Base-by-base conservation (phyloP, 2,113 vertebrate species). In the Lutjanus erythropterus region DNA sequence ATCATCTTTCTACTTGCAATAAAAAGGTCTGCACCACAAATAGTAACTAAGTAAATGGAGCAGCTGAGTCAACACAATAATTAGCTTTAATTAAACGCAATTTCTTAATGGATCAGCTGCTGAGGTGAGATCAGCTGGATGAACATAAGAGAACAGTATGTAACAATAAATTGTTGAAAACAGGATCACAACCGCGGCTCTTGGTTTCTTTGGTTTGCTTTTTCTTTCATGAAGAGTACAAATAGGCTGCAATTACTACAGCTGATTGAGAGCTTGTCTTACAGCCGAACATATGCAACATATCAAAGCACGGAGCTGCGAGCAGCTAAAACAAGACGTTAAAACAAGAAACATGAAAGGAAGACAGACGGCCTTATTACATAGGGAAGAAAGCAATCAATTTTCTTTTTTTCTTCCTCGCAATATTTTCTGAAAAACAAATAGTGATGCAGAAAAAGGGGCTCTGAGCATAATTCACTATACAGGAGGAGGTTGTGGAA, bases 51-150 rank as follows among this genome's bases (percentile, higher is more conserved):
- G 41, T 60, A 50, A 50, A 15, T 31, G 46, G 0, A 25, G 56
- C 46, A 6, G 33, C 31, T 9, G 41, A 68, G 29, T 55, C 68
- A 73, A 15, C 70, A 47, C 49, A 18, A 33, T 21, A 56, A 68
- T 64, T 78, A 58, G 1, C 33, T 3, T 3, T n/a, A 29, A 47
- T 69, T 56, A 53, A 23, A 21, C 52, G 33, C 5, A n/a, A 15
- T 35, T 72, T 59, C 0, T 15, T 35, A 35, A 23, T 27, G 29
- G n/a, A 74, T 46, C 37, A 23, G 52, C 10, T 4, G 23, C 25
- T 33, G 1, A 16, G 35, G 42, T 42, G 21, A 58, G 60, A 41
- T n/a, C 21, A 33, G 9, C 14, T 69, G 31, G 18, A 31, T 12
- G 53, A 49, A 52, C 19, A 16, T 31, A 15, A 44, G 42, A 41